phyloP scores from a whole-genome alignment of 2,888 invertebrate genomes.

The Abrostola triplasia region DNA sequence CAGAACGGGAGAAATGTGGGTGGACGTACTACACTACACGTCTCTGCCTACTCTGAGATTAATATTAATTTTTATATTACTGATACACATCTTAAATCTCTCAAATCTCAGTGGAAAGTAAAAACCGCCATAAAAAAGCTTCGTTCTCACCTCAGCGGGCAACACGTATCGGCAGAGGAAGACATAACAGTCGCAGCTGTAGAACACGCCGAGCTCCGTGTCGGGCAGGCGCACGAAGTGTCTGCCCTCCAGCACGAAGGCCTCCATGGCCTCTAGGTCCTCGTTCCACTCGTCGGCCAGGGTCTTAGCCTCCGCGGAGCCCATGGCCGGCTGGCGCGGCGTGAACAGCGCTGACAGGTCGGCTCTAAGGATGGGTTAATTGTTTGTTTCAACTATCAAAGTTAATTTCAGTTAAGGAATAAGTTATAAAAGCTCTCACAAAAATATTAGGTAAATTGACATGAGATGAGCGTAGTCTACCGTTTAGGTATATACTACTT shows the following conservation, averaged over 20 bases:
- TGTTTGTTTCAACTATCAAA: neutral
- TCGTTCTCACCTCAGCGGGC: slow-evolving; percentile 86
- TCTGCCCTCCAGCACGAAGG: slow-evolving; percentile 98
- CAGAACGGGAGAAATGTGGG: too few relatives aligned
- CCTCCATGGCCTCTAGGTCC: slow-evolving; percentile 99
- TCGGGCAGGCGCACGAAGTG: slow-evolving; percentile 99
- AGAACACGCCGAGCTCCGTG: slow-evolving; percentile 96
- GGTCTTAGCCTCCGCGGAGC: slow-evolving; percentile 94
- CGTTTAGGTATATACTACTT: too few relatives aligned
- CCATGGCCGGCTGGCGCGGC: slow-evolving; percentile 97
- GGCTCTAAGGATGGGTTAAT: slow-evolving; percentile 85
- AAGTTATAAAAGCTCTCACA: too few relatives aligned
- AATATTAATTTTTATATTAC: too few relatives aligned
- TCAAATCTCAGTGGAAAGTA: too few relatives aligned
- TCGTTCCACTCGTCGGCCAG: slow-evolving; percentile 99
- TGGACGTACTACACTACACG: too few relatives aligned
- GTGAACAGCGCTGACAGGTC: slow-evolving; percentile 98
- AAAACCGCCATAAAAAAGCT: neutral
- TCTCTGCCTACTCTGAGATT: too few relatives aligned
- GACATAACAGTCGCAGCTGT: slow-evolving; percentile 98
- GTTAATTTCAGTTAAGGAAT: neutral
- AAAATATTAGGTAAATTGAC: too few relatives aligned
- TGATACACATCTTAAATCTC: too few relatives aligned
- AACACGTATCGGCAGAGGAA: slow-evolving; percentile 99
- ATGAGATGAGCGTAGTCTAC: too few relatives aligned